Conservation (phyloP, 2,888 invertebrate genomes). For the Tenthredo scrophulariae region DNA sequence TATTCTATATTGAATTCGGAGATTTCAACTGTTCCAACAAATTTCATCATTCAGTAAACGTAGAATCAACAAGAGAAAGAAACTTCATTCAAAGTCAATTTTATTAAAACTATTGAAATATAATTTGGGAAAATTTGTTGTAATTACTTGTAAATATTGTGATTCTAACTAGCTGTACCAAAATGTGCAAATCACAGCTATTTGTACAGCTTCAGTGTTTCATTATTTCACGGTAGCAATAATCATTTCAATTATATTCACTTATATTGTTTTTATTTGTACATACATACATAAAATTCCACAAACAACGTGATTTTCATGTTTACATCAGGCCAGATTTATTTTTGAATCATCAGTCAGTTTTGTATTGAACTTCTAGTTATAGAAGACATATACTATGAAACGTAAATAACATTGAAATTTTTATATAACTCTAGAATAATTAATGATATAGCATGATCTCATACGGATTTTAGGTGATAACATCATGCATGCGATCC, state of each 20-base stretch:
- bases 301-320: not conserved
- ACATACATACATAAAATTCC: constrained; percentile 17
- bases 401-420: constrained; percentile 11
- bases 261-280: constrained; percentile 27
- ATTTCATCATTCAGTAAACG: not conserved
- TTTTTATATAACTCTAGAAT: constrained; percentile 30
- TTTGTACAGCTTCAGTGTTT: constrained; percentile 51
- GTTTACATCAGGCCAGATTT: constrained; percentile 5
- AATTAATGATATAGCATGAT: constrained; percentile 70
- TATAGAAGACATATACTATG: constrained; percentile 19
- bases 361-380: constrained; percentile 13
- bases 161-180: not conserved
- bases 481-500: constrained; percentile 39
- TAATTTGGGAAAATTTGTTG: not conserved
- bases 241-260: constrained; percentile 12
- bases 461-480: constrained; percentile 72
- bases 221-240: constrained; percentile 33
- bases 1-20: not conserved
- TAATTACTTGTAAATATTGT: constrained; percentile 28
- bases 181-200: constrained; percentile 24
- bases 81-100: not conserved
- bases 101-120: not conserved
- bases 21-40: not conserved
- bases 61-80: not conserved
- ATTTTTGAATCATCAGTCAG: not conserved